These are phyloP conservation scores for Enteromius fasciolatus DNA, from an alignment of 2,797 vertebrate genomes.

Conservation along the genomic window DNA sequence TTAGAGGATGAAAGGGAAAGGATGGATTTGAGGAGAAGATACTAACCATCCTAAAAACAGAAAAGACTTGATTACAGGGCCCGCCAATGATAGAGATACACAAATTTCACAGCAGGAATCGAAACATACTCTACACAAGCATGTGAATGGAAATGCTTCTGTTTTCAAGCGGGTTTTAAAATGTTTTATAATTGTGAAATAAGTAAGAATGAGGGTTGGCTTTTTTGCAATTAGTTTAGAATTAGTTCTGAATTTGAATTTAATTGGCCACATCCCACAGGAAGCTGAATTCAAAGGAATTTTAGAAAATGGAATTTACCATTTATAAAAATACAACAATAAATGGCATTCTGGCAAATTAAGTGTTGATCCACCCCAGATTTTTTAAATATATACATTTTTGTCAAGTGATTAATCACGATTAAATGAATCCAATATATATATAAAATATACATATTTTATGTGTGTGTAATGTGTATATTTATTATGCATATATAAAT, in stretches of 20 bases:
- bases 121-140: not conserved
- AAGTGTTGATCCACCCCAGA: not conserved
- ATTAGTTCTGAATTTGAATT: not conserved
- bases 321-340: not conserved
- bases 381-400: not conserved
- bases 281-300: not conserved
- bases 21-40: conserved; percentile 23
- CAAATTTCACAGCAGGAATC: conserved; percentile 32
- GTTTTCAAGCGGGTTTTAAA: not conserved
- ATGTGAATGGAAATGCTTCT: not conserved
- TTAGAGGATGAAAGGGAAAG: conserved; percentile 59
- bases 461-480: no score
- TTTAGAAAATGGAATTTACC: not conserved
- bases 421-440: no score
- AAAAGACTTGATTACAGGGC: conserved; percentile 56
- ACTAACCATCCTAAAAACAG: conserved; percentile 46
- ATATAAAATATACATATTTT: no score
- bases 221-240: not conserved
- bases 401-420: no score
- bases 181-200: not conserved
- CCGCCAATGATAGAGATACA: conserved; percentile 36
- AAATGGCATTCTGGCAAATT: not conserved
- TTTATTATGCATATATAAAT: no score
- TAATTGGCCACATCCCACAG: not conserved
- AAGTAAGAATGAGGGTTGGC: not conserved